phyloP scores from a whole-genome alignment of 2,113 vertebrate species.

The Thermophis baileyi region DNA sequence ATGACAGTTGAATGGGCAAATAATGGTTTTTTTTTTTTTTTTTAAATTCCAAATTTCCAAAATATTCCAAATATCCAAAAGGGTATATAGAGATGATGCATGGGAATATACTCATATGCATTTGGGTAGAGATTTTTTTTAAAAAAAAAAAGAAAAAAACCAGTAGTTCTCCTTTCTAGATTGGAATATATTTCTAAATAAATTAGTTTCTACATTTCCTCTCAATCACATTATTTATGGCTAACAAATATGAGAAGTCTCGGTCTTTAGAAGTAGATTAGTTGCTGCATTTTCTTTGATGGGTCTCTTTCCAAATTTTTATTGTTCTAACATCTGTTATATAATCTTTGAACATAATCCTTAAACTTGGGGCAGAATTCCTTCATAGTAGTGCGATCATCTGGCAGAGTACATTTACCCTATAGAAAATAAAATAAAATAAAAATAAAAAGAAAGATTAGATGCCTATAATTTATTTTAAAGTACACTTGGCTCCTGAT shows the following conservation, averaged over 20 bases:
- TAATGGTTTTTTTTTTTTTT: neutral
- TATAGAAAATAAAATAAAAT: neutral
- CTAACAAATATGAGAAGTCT: neutral
- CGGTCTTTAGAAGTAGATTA: neutral
- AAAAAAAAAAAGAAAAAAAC: neutral
- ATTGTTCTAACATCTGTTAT: neutral
- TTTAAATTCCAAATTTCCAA: no score
- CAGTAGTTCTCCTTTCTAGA: neutral
- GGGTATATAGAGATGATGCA: neutral
- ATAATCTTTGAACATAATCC: neutral
- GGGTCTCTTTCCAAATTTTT: neutral
- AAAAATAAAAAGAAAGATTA: neutral
- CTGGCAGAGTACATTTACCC: neutral
- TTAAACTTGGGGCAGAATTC: neutral
- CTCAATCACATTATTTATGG: neutral
- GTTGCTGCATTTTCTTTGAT: neutral
- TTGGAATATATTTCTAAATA: neutral
- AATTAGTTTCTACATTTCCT: neutral
- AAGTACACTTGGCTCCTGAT: neutral
- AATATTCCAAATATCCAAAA: neutral
- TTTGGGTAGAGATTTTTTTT: neutral
- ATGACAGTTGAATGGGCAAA: neutral
- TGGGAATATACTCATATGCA: neutral
- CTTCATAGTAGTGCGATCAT: neutral
- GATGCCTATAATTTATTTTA: neutral